A percentile compares a stretch with the other conserved stretches of the same genome.
Conservation (phyloP, 1,140 invertebrate species). For the Teleopsis dalmanni region DNA sequence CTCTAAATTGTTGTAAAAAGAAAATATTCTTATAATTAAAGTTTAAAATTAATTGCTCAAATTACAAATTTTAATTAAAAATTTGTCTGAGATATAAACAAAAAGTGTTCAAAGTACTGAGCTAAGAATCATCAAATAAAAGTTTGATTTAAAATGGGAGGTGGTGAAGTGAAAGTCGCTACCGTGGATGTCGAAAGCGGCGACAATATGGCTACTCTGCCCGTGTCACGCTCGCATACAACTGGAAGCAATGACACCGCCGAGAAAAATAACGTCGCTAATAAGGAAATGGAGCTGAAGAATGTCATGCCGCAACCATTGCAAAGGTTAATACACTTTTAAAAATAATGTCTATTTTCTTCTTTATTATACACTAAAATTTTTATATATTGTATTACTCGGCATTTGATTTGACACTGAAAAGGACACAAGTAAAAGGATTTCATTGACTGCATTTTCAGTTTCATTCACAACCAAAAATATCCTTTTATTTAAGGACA, state of each 20-base stretch:
- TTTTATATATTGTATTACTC: no score
- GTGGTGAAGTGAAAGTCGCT: conserved; percentile 74
- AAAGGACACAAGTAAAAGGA: no score
- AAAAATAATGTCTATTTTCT: no score
- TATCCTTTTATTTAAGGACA: no score
- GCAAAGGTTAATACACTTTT: conserved; percentile 55
- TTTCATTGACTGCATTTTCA: no score
- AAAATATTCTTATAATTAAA: not conserved
- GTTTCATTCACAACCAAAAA: no score
- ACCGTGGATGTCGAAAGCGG: conserved; percentile 73
- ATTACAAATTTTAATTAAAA: not conserved
- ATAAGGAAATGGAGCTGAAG: conserved; percentile 81
- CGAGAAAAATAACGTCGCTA: conserved; percentile 70
- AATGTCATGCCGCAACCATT: conserved; percentile 71
- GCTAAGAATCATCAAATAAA: conserved; percentile 16
- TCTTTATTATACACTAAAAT: no score
- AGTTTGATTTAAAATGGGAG: conserved; percentile 49
- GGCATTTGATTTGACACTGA: no score
- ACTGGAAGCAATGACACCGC: conserved; percentile 59
- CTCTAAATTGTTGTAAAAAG: no score
- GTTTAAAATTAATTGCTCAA: conserved; percentile 6
- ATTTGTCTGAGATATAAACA: not conserved
- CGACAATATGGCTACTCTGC: conserved; percentile 78
- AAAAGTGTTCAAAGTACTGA: conserved; percentile 15
- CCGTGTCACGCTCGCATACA: conserved; percentile 60